Conservation (phyloP, 2,113 vertebrate genomes). For the Chamaea fasciata region DNA sequence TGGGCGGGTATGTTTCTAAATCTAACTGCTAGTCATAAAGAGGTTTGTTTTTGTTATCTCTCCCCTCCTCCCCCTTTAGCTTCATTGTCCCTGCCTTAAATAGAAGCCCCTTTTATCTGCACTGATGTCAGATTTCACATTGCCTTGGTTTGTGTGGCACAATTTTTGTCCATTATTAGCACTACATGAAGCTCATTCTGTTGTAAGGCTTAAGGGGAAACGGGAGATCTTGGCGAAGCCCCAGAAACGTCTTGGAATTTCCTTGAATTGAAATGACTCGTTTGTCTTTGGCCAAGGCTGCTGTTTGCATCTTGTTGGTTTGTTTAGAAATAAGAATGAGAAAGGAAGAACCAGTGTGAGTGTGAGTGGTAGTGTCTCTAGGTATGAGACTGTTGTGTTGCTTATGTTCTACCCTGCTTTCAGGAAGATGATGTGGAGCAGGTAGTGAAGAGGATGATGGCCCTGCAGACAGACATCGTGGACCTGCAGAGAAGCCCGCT, state of each 20-base stretch:
- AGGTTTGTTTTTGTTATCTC: background rate
- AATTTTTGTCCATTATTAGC: background rate
- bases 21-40: background rate
- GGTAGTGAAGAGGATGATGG: conserved; percentile 93
- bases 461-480: conserved; percentile 93
- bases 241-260: background rate
- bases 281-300: background rate
- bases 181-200: background rate
- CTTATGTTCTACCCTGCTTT: background rate
- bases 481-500: conserved; percentile 91
- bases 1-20: conserved; percentile 80
- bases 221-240: background rate
- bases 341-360: background rate
- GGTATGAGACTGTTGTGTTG: background rate
- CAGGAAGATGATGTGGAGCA: conserved; percentile 86
- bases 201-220: background rate
- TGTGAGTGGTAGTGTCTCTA: background rate
- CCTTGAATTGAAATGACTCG: background rate
- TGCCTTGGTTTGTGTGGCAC: background rate
- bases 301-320: background rate
- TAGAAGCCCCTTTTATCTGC: background rate
- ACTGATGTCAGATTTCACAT: background rate
- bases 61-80: fast-evolving
- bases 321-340: background rate
- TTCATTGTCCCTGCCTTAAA: background rate